Evolutionary conservation across 2,888 invertebrate species (phyloP), one percentile per base, ranked within the genome.

Genomic region (Harpalus rubripes): DNA sequence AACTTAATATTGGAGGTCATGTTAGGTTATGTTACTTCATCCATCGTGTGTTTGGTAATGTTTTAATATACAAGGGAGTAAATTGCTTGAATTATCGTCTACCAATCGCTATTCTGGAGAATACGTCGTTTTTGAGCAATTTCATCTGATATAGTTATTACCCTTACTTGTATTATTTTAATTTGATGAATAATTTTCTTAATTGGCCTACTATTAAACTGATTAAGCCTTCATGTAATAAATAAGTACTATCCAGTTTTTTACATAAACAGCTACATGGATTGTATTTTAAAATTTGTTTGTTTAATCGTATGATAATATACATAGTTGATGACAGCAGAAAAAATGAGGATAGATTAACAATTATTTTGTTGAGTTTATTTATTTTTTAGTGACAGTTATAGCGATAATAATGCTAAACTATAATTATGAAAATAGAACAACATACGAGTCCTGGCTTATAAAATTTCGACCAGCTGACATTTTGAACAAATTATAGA

Each of bases 31-130:
- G 44, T 52, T 52, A 78, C 44, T 44, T 74, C 78, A 78, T 58
- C 56, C 56, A 58, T 78, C 78, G 78, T 78, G 78, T 78, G 56
- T 78, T 78, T 78, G 56, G 78, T 78, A 78, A 78, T 78, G 58
- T 78, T 78, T 78, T 78, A 78, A 78, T 78, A 78, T 26, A 56
- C 22, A 26, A 22, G 56, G 78, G 32, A 78, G 78, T 56, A 78
- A 78, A 78, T 78, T 78, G 78, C 58, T 74, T 56, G 78, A 78
- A 78, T 78, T 78, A 78, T 78, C 78, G 8, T 15, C 58, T 8
- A 3, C 26, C 78, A 26, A 78, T 22, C 56, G 58, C 78, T n/a
- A 58, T 15, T 78, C 58, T 78, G 32, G 26, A 78, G 58, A 78
- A 78, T 74, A 15, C 44, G 12, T 44, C 72, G 41, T 44, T 74